A percentile compares a stretch with the other conserved stretches of the same genome.
Conservation (phyloP, 2,797 vertebrate genomes). For the Silurus lanzhouensis region DNA sequence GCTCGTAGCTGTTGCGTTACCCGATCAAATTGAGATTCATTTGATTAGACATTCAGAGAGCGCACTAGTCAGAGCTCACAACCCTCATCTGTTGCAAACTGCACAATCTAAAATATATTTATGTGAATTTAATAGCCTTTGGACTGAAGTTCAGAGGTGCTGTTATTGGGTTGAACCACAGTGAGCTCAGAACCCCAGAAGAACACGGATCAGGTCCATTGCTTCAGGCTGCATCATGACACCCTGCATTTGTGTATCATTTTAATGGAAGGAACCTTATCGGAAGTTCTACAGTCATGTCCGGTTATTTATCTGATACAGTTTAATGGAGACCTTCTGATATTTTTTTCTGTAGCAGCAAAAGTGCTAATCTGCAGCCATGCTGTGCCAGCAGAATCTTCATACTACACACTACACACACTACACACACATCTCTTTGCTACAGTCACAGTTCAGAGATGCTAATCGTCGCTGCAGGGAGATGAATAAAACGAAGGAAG, state of each 20-base stretch:
- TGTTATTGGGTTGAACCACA: too few species aligned
- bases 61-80: too few species aligned
- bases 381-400: constrained; percentile 30
- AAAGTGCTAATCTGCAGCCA: constrained; percentile 31
- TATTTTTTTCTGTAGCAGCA: background rate
- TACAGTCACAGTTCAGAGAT: constrained; percentile 49
- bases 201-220: too few species aligned
- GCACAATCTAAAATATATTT: too few species aligned
- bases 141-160: too few species aligned
- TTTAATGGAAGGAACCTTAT: background rate
- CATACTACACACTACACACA: constrained; percentile 26
- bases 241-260: background rate
- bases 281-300: background rate
- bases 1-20: too few species aligned
- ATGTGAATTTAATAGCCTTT: too few species aligned
- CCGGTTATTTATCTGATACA: background rate
- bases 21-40: too few species aligned
- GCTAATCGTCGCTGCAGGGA: constrained; percentile 47
- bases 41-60: too few species aligned
- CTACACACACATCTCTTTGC: constrained; percentile 4
- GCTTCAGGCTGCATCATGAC: background rate
- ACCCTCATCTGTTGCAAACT: too few species aligned
- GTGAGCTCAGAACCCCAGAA: too few species aligned
- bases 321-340: background rate
- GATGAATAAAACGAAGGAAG: constrained; percentile 35